Evolutionary conservation across 2,113 vertebrate species (phyloP), one percentile per base, ranked within the genome.

Genomic region (Zeus faber): DNA sequence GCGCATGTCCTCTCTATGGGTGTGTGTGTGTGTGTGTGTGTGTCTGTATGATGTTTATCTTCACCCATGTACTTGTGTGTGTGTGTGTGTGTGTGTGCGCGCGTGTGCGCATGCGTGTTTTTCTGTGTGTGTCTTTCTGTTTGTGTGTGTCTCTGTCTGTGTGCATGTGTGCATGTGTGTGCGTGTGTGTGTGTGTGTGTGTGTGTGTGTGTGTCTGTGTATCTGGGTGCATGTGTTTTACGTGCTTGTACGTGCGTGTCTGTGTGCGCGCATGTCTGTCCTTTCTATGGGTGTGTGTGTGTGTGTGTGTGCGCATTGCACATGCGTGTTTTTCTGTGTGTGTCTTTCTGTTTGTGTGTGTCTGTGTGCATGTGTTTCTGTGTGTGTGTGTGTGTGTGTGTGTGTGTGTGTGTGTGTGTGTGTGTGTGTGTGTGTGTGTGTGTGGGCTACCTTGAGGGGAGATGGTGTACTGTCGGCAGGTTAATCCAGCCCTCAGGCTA

Each of bases 401-500:
- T 35, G 33, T 37, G 33, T 37, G 33, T 37, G 33, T 37, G 33
- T 37, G 33, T 37, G 33, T 37, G 33, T 37, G 33, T 37, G 33
- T 37, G 33, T 37, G 33, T 14, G 33, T 14, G 33, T 37, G 33
- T n/a, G 49, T 22, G 55, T 40, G 54, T 54, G 53, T 5, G 49
- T 43, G 37, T 56, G 6, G 46, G 73, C 67, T 81, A 65, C 65
- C 70, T 81, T 60, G 51, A 67, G 58, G 54, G 57, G 23, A 54
- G n/a, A 22, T 18, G 37, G 52, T 27, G 44, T 23, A 70, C 74
- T 74, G 69, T 62, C 74, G 67, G 76, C 81, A 84, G 86, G 85
- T 86, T 88, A 88, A 88, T 81, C 81, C 82, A 77, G 74, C 82
- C 87, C 83, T 70, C 62, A 22, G 85, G 83, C 81, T 49, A 77